Evolutionary conservation across 2,888 invertebrate genomes (phyloP).

Genomic region (Taenaris catops): DNA sequence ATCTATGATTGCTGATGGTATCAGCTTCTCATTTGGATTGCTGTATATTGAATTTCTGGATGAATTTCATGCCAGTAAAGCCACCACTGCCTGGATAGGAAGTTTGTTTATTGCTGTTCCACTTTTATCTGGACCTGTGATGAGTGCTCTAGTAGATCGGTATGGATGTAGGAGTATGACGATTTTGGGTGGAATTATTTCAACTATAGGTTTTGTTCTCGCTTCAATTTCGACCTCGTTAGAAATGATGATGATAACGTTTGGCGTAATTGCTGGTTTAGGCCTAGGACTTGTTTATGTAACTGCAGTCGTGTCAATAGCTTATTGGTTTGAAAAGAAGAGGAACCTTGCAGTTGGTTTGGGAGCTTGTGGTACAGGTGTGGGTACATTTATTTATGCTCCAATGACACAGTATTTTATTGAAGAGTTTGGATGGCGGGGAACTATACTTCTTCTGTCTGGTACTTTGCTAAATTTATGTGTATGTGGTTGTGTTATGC

Average conservation of each 20-base stretch:
- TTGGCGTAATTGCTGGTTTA: conserved; percentile 91
- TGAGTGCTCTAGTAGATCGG: conserved; percentile 91
- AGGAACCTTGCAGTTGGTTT: conserved; percentile 92
- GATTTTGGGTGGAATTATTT: conserved; percentile 85
- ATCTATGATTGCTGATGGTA: conserved; percentile 95
- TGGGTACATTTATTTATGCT: conserved; percentile 93
- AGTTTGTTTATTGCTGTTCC: conserved; percentile 95
- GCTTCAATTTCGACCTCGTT: conserved; percentile 86
- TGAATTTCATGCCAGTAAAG: conserved; percentile 89
- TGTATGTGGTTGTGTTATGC: conserved; percentile 92
- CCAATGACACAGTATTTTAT: conserved; percentile 91
- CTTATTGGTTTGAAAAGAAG: conserved; percentile 95
- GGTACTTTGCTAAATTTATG: conserved; percentile 92
- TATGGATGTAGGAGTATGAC: conserved; percentile 92
- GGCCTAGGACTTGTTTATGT: conserved; percentile 93
- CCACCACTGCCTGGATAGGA: conserved; percentile 94
- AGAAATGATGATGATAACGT: conserved; percentile 90
- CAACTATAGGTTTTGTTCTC: conserved; percentile 87
- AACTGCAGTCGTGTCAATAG: conserved; percentile 94
- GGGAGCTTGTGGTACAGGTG: conserved; percentile 93
- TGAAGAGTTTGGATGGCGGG: conserved; percentile 91
- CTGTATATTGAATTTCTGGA: conserved; percentile 90
- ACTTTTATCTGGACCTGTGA: conserved; percentile 89
- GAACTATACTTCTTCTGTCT: conserved; percentile 88
- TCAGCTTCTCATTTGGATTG: conserved; percentile 95